Base-by-base conservation (phyloP, 2,113 vertebrate species). In the Ctenodactylus gundi region DNA sequence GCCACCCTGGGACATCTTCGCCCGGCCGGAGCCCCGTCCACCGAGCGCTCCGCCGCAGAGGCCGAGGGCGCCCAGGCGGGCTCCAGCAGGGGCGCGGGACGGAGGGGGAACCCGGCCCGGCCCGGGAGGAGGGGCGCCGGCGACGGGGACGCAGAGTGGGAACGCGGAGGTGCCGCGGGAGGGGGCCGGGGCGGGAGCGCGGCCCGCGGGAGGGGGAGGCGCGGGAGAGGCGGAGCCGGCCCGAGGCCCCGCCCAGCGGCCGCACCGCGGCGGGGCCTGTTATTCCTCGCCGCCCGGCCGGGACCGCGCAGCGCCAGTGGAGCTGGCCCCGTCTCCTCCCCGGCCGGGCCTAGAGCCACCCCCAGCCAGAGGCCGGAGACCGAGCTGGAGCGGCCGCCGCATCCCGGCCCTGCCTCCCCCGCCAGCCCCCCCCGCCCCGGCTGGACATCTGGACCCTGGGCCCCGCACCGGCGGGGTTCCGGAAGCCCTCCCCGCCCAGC, bases 171-270 rank as follows among this genome's bases (percentile, higher is more conserved):
- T 29, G 92, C 51, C 98, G 98, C 97, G 98, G 97, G 97, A 98
- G 98, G 97, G 93, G 81, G 89, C 89, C 95, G 97, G 93, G 98
- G 97, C 95, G 97, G 98, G 97, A 98, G 93, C 97, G 97, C 96
- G 93, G 91, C 96, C 60, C 41, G 34, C 64, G 57, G 72, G 96
- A 81, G 77, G 97, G 97, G 96, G 96, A 85, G 88, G 68, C 90
- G 94, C 62, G 95, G 27, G 94, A 95, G 95, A 82, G 75, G 95
- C 84, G 95, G 96, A 93, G 96, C 90, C 13, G 92, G 64, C 62
- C 70, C n/a, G 89, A 97, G 81, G 97, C 96, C 97, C 97, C 97
- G 90, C 97, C 97, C 93, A 95, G 85, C 92, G 49, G 84, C 96
- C 27, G 96, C 92, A 53, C 55, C 49, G 88, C 83, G 76, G 91